Percentiles rank a stretch among this genome's conserved stretches.
Conservation (phyloP, 2,797 vertebrate genomes). For the Enteromius mattozi region DNA sequence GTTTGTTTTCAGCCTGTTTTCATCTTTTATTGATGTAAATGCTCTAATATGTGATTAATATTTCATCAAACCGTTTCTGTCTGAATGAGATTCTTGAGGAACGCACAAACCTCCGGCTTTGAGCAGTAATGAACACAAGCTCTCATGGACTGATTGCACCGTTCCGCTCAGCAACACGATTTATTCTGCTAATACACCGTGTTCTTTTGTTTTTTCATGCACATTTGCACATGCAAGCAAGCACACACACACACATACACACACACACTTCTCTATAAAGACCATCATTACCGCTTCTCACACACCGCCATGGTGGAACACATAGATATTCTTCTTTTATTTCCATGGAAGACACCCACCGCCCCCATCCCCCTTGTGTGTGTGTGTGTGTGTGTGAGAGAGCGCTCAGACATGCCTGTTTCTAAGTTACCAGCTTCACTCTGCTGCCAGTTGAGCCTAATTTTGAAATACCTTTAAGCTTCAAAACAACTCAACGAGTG, state of each 20-base stretch:
- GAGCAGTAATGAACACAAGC: constrained; percentile 11
- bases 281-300: constrained; percentile 59
- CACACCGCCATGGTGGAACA: constrained; percentile 67
- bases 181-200: constrained; percentile 3
- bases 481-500: constrained; percentile 5
- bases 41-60: constrained; percentile 36
- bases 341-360: constrained; percentile 56
- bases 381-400: constrained; percentile 43
- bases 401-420: constrained; percentile 74
- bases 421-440: constrained; percentile 76
- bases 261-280: constrained; percentile 21
- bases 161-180: constrained; percentile 7
- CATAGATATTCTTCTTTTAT: constrained; percentile 72
- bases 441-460: constrained; percentile 55
- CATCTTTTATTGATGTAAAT: constrained; percentile 38
- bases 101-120: background rate
- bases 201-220: constrained; percentile 42
- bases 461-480: constrained; percentile 21
- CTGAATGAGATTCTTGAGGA: constrained; percentile 18
- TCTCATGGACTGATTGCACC: background rate
- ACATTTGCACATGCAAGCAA: constrained; percentile 56
- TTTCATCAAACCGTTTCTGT: constrained; percentile 2
- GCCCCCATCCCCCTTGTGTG: constrained; percentile 45
- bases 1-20: constrained; percentile 21
- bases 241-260: constrained; percentile 63